These are phyloP conservation scores for Standfussiana lucernea DNA, from an alignment of 2,888 invertebrate genomes.

Conservation along the genomic window DNA sequence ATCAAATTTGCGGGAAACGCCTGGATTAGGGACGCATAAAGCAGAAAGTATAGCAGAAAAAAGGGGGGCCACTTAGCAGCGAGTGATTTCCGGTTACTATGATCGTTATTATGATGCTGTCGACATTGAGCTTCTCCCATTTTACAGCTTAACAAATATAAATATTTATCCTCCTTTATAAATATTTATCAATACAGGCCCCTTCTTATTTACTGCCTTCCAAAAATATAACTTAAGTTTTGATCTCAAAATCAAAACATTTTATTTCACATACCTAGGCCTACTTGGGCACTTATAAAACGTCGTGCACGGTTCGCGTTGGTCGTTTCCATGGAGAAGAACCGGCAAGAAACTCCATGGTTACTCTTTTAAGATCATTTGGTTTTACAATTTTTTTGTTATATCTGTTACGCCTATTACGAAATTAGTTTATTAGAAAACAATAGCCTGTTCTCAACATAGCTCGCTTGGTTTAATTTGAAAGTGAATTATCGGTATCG, in stretches of 20 bases:
- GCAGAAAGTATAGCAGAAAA: not conserved
- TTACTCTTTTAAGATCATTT: too few relatives aligned
- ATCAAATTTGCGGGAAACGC: not conserved
- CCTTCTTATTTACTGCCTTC: not conserved
- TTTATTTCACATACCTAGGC: too few relatives aligned
- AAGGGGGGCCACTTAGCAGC: not conserved
- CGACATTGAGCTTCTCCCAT: not conserved
- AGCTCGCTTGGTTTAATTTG: slow-evolving; percentile 58
- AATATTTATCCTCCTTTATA: not conserved
- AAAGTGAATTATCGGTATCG: slow-evolving; percentile 63
- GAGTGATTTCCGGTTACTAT: not conserved
- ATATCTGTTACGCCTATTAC: slow-evolving; percentile 26
- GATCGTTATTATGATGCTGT: not conserved
- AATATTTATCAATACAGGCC: not conserved
- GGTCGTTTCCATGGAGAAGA: too few relatives aligned
- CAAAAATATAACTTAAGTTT: not conserved
- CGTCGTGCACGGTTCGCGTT: too few relatives aligned
- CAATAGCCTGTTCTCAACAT: slow-evolving; percentile 41
- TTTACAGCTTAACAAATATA: not conserved
- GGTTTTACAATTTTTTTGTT: too few relatives aligned
- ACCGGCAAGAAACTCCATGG: too few relatives aligned
- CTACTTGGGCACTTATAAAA: too few relatives aligned
- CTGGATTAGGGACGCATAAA: not conserved
- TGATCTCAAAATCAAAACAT: too few relatives aligned
- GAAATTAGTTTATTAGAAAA: slow-evolving; percentile 43